Evolutionary conservation across 2,888 invertebrate genomes (phyloP).

Genomic region (Zonitis immaculata): DNA sequence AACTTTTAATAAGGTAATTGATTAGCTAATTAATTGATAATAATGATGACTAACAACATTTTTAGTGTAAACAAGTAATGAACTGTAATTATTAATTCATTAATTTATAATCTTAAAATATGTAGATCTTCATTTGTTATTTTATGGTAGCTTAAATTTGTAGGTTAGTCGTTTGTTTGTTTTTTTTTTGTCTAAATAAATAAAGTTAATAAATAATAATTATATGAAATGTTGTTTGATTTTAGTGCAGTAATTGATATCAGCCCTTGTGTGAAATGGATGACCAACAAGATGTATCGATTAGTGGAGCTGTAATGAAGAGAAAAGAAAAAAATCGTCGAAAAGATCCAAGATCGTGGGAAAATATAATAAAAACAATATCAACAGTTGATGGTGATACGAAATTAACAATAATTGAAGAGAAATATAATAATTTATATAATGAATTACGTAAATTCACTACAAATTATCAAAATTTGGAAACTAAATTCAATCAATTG

Average conservation of each 20-base stretch:
- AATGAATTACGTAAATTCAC: constrained; percentile 64
- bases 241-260: background rate
- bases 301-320: constrained; percentile 12
- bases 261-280: background rate
- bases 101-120: background rate
- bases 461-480: constrained; percentile 33
- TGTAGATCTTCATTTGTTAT: background rate
- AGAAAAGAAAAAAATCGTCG: constrained; percentile 48
- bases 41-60: background rate
- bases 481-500: constrained; percentile 51
- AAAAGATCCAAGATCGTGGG: constrained; percentile 59
- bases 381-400: constrained; percentile 59
- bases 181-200: background rate
- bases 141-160: background rate
- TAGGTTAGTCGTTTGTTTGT: background rate
- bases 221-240: too few relatives aligned
- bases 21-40: too few relatives aligned
- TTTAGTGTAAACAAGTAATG: too few relatives aligned
- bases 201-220: too few relatives aligned
- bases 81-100: too few relatives aligned
- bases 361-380: constrained; percentile 62
- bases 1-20: background rate
- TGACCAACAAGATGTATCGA: background rate
- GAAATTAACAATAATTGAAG: constrained; percentile 64
- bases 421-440: constrained; percentile 71